Base-by-base conservation (phyloP, 1,140 invertebrate genomes). In the Trinorchestia longiramus region DNA sequence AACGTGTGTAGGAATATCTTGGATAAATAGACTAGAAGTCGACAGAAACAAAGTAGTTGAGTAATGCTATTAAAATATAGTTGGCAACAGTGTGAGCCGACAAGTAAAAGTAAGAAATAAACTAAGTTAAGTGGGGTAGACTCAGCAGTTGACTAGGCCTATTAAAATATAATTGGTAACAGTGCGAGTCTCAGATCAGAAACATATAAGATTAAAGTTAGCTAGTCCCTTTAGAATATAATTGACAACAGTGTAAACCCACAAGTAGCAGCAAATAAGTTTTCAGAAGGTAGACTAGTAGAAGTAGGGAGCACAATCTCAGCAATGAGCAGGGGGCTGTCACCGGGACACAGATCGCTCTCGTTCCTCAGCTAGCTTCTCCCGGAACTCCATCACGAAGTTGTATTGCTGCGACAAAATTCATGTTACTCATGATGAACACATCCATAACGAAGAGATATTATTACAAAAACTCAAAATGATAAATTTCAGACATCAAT, bases 271-370 rank as follows among this genome's bases (percentile, higher is more conserved):
- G 43, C 28, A 36, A 42, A 42, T 15, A 42, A 91, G 88, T 11
- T 77, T 77, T 15, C 1, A 28, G 11, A 1, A 11, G 62, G 28
- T 42, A 42, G 36, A 90, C 43, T 43, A 90, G 88, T 42, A 77
- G 88, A 4, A 90, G 88, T 90, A 42, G 36, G 88, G 88, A 8
- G 8, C n/a, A 90, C 43, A 90, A 42, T 42, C 0, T 45, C 40
- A 94, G 92, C 44, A 94, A 44, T 44, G 92, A 45, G 44, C 36
- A 8, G 43, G 0, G 43, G 43, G 40, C 11, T 19, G 92, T 94
- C 92, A 94, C 92, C 92, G 92, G 6, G 92, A 94, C 92, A 94
- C 92, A 6, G 92, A 94, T 11, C 92, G 92, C 92, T 94, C 92
- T 28, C 92, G 43, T 40, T 94, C 92, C 92, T 94, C 43, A 0